These are phyloP conservation scores for Phytoseiulus persimilis DNA, from an alignment of 2,888 invertebrate species.

Conservation along the genomic window DNA sequence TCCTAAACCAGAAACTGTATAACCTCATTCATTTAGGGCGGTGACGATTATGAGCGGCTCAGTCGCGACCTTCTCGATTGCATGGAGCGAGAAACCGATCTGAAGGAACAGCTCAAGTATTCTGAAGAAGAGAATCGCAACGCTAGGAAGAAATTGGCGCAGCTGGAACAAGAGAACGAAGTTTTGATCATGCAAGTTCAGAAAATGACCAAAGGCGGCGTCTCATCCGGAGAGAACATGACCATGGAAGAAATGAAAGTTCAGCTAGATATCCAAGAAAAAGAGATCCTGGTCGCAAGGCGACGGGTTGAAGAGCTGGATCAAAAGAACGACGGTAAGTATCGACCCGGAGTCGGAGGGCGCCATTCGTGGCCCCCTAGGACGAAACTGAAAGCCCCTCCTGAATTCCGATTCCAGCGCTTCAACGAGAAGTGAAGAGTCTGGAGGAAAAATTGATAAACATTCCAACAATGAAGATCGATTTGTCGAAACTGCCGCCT, in stretches of 20 bases:
- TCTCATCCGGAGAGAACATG: constrained; percentile 61
- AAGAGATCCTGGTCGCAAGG: constrained; percentile 72
- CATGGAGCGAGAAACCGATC: constrained; percentile 81
- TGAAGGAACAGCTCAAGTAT: constrained; percentile 81
- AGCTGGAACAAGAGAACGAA: constrained; percentile 94
- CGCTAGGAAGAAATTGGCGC: constrained; percentile 76
- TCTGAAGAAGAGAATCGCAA: constrained; percentile 81
- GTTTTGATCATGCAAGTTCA: constrained; percentile 86
- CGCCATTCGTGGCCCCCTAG: no score
- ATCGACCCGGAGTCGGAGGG: constrained; percentile 44
- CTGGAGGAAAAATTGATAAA: constrained; percentile 62
- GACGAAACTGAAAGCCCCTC: not conserved
- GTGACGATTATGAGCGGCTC: constrained; percentile 55
- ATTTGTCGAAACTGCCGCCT: constrained; percentile 42
- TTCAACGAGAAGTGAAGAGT: constrained; percentile 64
- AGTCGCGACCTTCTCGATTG: constrained; percentile 81
- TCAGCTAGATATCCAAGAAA: constrained; percentile 74
- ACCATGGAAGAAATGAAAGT: constrained; percentile 68
- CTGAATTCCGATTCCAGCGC: constrained; percentile 46
- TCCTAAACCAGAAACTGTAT: not conserved
- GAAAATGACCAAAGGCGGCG: constrained; percentile 80
- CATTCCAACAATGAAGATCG: constrained; percentile 44
- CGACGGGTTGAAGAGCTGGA: constrained; percentile 76
- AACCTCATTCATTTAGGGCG: constrained; percentile 7
- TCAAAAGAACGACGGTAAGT: constrained; percentile 61